A percentile compares a stretch with the other conserved stretches of the same genome.
phyloP scores from a whole-genome alignment of 92 coral and sea anemone genomes.

The Blastomussa wellsi region DNA sequence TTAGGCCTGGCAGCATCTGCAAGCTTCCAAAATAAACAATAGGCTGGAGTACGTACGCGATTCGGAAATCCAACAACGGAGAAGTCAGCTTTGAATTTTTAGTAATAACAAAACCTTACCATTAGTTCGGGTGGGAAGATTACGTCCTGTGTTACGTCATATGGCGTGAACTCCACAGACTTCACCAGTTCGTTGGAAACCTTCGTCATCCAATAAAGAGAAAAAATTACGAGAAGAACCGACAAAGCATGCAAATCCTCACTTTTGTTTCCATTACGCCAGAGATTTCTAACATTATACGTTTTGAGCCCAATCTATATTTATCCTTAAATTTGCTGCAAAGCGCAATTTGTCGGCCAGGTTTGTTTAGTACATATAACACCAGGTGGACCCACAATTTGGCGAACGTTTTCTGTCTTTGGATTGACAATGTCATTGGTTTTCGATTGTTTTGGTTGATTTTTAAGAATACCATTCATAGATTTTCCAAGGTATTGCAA shows the following conservation, averaged over 20 bases:
- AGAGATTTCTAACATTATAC: not conserved
- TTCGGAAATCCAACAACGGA: no score
- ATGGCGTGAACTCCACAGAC: slow-evolving; percentile 60
- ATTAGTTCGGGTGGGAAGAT: slow-evolving; percentile 88
- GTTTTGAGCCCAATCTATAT: not conserved
- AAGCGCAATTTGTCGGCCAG: no score
- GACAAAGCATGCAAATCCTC: not conserved
- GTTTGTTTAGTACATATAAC: not conserved
- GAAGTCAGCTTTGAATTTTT: no score
- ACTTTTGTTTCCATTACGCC: not conserved
- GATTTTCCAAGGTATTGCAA: no score
- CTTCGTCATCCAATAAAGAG: slow-evolving; percentile 10
- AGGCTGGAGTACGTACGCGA: no score
- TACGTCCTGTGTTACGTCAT: slow-evolving; percentile 83
- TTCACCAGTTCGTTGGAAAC: slow-evolving; percentile 40
- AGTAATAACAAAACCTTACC: slow-evolving; percentile 57
- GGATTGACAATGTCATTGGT: no score
- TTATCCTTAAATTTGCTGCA: no score
- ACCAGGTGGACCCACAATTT: not conserved
- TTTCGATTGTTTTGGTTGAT: no score
- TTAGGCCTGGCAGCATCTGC: slow-evolving; percentile 60
- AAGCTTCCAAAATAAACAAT: slow-evolving; percentile 41
- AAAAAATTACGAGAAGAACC: not conserved
- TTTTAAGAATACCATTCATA: no score
- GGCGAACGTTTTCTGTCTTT: no score